Evolutionary conservation across 2,113 vertebrate species (phyloP), one percentile per base, ranked within the genome.

Genomic region (Okapia johnstoni): DNA sequence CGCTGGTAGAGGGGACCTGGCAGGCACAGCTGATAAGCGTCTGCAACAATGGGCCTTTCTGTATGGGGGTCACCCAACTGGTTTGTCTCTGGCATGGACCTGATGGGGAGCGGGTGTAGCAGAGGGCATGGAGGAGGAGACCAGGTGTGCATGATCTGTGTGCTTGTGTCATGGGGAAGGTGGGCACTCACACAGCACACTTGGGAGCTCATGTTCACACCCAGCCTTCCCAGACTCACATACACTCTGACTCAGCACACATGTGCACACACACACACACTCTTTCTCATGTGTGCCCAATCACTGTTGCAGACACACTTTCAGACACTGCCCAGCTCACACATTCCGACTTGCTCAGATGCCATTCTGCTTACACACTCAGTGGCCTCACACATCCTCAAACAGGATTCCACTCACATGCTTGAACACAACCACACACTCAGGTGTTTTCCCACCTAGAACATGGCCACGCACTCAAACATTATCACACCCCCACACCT

Each of bases 11-110:
- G 73, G 88, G 88, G 92, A 52, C 26, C 92, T 33, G 4, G 86
- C 93, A n/a, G 77, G 9, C 17, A 6, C 6, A 2, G 52, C 93
- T 92, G 98, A 97, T 93, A 91, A 97, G 93, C 76, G 0, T 11
- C n/a, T 2, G 40, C 13, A 93, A 98, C 98, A 98, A 97, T 90
- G 94, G 80, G 86, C 73, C 96, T 91, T 91, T 98, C 94, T 96
- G 95, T 94, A 7, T 0, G 48, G 97, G 97, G 97, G 96, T 94
- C 97, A 96, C 97, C 96, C 30, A 12, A 96, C 98, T 97, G 96
- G 97, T 98, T 97, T 98, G 92, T 92, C 83, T 83, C 70, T 94
- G 97, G 96, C 95, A 77, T 10, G 1, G 77, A 17, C 84, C 33
- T 6, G 58, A n/a, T 40, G 16, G 5, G 43, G 54, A 70, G 84